A percentile compares a stretch with the other conserved stretches of the same genome.
Evolutionary conservation across 2,888 invertebrate species (phyloP).

Genomic region (Phanerotoma sp.): DNA sequence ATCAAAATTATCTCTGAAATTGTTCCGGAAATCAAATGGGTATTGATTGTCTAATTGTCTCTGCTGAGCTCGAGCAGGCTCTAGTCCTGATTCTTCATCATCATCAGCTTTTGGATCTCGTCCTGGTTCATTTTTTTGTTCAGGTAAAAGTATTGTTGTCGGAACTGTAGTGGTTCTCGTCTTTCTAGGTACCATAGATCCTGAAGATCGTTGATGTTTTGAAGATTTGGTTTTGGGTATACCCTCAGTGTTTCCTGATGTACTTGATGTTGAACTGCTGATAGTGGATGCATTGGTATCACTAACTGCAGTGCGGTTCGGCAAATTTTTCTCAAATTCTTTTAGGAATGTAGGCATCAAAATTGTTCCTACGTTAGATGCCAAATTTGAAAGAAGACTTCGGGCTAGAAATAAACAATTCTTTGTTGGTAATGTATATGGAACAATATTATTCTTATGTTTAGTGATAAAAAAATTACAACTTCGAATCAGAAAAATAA

Average conservation of each 20-base stretch:
- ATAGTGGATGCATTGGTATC: too few species aligned
- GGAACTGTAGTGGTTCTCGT: constrained; percentile 18
- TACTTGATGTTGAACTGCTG: constrained; percentile 6
- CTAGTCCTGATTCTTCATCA: background rate
- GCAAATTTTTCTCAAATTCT: constrained; percentile 29
- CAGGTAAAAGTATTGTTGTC: constrained; percentile 19
- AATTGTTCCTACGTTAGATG: constrained; percentile 40
- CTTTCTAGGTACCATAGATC: too few species aligned
- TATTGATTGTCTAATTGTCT: constrained; percentile 17
- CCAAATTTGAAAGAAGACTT: too few species aligned
- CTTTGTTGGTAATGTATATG: too few species aligned
- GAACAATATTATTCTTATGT: too few species aligned
- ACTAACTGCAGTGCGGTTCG: constrained; percentile 28
- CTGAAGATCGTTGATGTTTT: constrained; percentile 17
- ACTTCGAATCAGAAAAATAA: too few species aligned
- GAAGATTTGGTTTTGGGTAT: background rate
- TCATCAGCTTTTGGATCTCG: background rate
- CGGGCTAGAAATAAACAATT: too few species aligned
- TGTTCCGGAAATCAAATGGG: constrained; percentile 15
- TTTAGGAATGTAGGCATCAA: constrained; percentile 38
- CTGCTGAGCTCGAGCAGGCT: constrained; percentile 17
- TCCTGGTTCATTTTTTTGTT: background rate
- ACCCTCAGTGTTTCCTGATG: too few species aligned
- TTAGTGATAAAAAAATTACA: too few species aligned
- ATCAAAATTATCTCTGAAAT: constrained; percentile 4